Conservation (phyloP, 2,797 vertebrate species). For the Podargus strigoides region DNA sequence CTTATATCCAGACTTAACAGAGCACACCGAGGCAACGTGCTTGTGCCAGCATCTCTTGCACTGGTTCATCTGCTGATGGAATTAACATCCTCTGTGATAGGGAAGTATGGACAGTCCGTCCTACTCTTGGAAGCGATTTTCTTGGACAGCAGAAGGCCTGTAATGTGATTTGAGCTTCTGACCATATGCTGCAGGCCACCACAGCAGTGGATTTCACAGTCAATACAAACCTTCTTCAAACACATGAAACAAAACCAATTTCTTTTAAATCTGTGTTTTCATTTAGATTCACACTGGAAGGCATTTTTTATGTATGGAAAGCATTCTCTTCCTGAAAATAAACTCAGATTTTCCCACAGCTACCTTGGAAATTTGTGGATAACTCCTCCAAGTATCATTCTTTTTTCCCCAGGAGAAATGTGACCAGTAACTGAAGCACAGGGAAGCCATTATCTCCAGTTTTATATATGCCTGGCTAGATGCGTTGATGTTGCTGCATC, state of each 20-base stretch:
- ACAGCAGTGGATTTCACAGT: not conserved
- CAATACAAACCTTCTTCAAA: not conserved
- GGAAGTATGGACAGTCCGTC: not conserved
- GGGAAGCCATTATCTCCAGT: not conserved
- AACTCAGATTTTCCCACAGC: not conserved
- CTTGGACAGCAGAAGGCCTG: not conserved
- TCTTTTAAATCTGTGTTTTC: not conserved
- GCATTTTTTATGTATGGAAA: not conserved
- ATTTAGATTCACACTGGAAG: fast-evolving
- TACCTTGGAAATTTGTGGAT: not conserved
- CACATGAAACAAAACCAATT: not conserved
- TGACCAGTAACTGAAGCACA: not conserved
- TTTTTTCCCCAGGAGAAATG: not conserved
- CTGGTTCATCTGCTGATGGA: not conserved
- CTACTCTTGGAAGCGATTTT: not conserved
- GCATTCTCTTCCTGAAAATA: not conserved
- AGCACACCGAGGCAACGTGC: fast-evolving
- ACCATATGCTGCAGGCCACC: fast-evolving
- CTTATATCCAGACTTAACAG: not conserved
- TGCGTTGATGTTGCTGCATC: not conserved
- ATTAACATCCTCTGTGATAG: not conserved
- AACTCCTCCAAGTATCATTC: not conserved
- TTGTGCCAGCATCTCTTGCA: not conserved
- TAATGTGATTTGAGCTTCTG: not conserved
- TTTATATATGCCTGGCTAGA: not conserved